Evolutionary conservation across 2,888 invertebrate species (phyloP).

Genomic region (Andrena minutula): DNA sequence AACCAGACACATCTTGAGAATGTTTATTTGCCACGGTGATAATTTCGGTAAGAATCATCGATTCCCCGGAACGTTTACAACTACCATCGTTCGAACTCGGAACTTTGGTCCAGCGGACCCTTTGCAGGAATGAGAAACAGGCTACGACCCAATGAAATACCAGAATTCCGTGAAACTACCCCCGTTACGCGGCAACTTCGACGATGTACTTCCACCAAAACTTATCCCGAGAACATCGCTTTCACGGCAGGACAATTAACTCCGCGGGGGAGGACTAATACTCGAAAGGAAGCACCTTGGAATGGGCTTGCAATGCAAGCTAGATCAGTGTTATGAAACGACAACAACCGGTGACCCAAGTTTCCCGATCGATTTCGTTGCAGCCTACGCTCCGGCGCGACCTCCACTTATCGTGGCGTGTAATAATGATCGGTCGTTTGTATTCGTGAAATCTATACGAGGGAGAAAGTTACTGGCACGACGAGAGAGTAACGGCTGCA

Average conservation of each 20-base stretch:
- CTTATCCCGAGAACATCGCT: constrained; percentile 58
- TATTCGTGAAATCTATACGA: background rate
- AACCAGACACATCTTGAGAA: too few relatives aligned
- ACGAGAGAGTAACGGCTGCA: background rate
- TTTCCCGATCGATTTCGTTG: constrained; percentile 31
- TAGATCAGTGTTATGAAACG: constrained; percentile 40
- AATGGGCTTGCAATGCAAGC: constrained; percentile 43
- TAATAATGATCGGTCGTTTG: background rate
- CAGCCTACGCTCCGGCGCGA: background rate
- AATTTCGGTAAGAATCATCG: background rate
- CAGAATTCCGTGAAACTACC: constrained; percentile 53
- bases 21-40: background rate
- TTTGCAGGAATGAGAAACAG: constrained; percentile 9
- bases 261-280: constrained; percentile 53
- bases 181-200: constrained; percentile 58
- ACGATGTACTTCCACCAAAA: constrained; percentile 39
- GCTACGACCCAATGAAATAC: constrained; percentile 19
- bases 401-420: constrained; percentile 14
- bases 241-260: constrained; percentile 64
- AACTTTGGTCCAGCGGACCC: constrained; percentile 8
- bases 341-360: constrained; percentile 25
- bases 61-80: background rate
- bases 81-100: constrained; percentile 6
- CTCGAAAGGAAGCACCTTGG: constrained; percentile 32
- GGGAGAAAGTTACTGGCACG: background rate